These are phyloP conservation scores for Hipposideros larvatus DNA, from an alignment of 2,797 vertebrate species.

Conservation along the genomic window DNA sequence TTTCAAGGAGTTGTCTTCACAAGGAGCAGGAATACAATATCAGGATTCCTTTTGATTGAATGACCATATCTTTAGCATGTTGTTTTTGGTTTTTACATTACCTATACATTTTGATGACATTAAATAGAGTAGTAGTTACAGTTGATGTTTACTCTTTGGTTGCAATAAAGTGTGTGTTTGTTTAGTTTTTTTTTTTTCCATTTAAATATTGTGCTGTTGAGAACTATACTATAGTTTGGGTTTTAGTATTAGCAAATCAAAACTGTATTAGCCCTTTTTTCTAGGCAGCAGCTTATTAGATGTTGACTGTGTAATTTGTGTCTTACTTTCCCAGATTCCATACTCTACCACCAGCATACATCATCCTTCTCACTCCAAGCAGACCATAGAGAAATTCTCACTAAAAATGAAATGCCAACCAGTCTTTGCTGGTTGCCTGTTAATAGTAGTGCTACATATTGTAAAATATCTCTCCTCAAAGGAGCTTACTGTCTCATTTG, in stretches of 20 bases:
- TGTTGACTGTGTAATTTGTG: constrained; percentile 42
- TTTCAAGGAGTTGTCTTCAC: constrained; percentile 90
- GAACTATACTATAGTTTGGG: constrained; percentile 49
- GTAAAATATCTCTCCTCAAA: constrained; percentile 9
- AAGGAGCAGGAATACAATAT: constrained; percentile 93
- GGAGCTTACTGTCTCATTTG: constrained; percentile 42
- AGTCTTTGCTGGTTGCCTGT: constrained; percentile 3
- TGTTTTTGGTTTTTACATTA: constrained; percentile 49
- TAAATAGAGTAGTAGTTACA: constrained; percentile 47
- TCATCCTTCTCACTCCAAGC: constrained; percentile 8
- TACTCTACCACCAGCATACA: neutral
- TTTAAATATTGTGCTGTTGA: constrained; percentile 52
- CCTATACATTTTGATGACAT: neutral
- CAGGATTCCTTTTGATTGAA: constrained; percentile 91
- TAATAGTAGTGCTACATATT: constrained; percentile 40
- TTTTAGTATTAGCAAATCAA: constrained; percentile 46
- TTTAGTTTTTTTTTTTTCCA: neutral
- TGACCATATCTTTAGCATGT: neutral
- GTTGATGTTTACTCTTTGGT: constrained; percentile 55
- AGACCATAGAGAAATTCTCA: constrained; percentile 32
- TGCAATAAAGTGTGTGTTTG: neutral
- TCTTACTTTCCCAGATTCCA: neutral
- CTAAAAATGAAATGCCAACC: constrained; percentile 43
- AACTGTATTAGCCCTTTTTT: neutral
- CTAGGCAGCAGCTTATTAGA: neutral